phyloP scores from a whole-genome alignment of 2,113 vertebrate species.

The Onychorhynchus coronatus region DNA sequence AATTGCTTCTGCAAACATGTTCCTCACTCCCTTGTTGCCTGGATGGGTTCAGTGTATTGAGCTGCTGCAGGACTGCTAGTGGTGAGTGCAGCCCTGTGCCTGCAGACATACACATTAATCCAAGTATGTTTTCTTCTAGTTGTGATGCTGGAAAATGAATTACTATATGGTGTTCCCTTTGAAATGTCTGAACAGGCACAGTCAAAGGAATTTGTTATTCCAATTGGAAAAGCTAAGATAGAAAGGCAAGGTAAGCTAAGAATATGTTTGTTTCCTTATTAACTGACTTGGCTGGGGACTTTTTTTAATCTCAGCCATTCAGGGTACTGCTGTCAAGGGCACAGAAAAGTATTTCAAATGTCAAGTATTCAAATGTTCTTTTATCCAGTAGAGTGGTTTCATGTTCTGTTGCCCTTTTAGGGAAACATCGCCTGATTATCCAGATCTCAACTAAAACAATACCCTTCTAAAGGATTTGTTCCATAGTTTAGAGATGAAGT shows the following conservation, averaged over 20 bases:
- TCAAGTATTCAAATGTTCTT: not conserved
- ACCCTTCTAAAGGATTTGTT: not conserved
- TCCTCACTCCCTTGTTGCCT: not conserved
- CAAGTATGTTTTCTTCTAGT: conserved; percentile 74
- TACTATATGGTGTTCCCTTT: conserved; percentile 95
- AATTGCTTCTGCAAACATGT: not conserved
- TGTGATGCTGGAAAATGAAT: conserved; percentile 93
- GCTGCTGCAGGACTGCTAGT: not conserved
- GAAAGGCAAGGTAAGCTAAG: conserved; percentile 84
- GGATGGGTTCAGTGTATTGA: not conserved
- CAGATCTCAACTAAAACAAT: not conserved
- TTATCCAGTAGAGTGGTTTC: not conserved
- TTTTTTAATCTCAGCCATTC: not conserved
- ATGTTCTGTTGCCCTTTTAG: not conserved
- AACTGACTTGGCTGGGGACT: not conserved
- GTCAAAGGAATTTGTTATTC: conserved; percentile 92
- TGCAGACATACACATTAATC: not conserved
- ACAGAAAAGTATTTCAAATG: not conserved
- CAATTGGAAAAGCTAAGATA: conserved; percentile 96
- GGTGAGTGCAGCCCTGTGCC: not conserved
- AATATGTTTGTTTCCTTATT: not conserved
- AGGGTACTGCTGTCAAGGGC: not conserved
- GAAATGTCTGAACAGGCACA: conserved; percentile 87
- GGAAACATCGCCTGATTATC: not conserved
- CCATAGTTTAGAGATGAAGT: not conserved